Base-by-base conservation (phyloP, 2,797 vertebrate species). In the Lacerta agilis region DNA sequence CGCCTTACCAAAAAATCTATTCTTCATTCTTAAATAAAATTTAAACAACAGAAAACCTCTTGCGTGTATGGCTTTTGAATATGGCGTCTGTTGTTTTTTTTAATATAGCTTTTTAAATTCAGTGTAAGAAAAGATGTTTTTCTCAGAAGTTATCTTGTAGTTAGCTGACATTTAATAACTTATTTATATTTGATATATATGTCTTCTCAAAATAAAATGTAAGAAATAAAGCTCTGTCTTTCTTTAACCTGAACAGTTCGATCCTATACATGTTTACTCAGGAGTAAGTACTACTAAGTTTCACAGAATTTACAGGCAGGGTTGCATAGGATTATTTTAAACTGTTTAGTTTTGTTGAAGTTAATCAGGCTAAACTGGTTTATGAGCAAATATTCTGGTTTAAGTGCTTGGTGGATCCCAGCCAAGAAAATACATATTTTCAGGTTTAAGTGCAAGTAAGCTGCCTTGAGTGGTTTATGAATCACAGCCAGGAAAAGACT, bases 381-480 rank as follows among this genome's bases (percentile, higher is more conserved):
- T 78, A 78, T 49, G 27, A 67, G 76, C 76, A 79, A 79, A 49
- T 55, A 69, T 58, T 86, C n/a, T 79, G n/a, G 76, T 36, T 49
- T 79, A 79, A 86, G 64, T 67, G 64, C n/a, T 79, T 27, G 69
- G 33, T 71, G 61, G 85, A 86, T 79, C 64, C 79, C 23, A 86
- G 64, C 76, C n/a, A 77, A 29, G 41, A 67, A 49, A 20, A 49
- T 33, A 36, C 23, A 79, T 33, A 36, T 67, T 79, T 86, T 61
- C n/a, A 86, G 7, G n/a, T 71, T 71, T 71, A 86, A 79, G 85
- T 55, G 77, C 45, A 71, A 79, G 64, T 79, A 79, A 55, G 41
- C n/a, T 86, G 64, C n/a, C 64, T 69, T 79, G 85, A 86, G 64
- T 69, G 76, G 85, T 55, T 71, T 69, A 33, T 79, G 61, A 79